Evolutionary conservation across 1,140 invertebrate genomes (phyloP).

Genomic region (Aporrectodea caliginosa): DNA sequence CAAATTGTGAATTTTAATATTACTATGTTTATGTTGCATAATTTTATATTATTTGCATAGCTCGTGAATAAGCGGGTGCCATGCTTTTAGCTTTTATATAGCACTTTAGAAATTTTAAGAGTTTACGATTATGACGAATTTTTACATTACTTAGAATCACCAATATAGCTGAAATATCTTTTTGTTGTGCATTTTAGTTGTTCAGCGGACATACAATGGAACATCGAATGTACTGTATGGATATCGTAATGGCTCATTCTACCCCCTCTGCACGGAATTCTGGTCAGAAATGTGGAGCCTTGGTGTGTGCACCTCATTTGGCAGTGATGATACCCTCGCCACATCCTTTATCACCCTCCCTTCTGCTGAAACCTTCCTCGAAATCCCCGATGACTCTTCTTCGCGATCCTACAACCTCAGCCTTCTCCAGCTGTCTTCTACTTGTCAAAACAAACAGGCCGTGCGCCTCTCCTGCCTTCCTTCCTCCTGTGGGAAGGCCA

Average conservation of each 20-base stretch:
- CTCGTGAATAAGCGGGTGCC: too few relatives aligned
- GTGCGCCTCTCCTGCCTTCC: background rate
- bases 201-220: background rate
- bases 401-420: background rate
- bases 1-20: too few relatives aligned
- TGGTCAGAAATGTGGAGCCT: background rate
- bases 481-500: background rate
- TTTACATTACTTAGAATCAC: too few relatives aligned
- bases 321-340: background rate
- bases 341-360: background rate
- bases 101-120: too few relatives aligned
- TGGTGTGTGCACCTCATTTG: background rate
- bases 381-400: background rate
- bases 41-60: too few relatives aligned
- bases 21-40: too few relatives aligned
- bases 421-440: background rate
- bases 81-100: too few relatives aligned
- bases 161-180: too few relatives aligned
- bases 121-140: too few relatives aligned
- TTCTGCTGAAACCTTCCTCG: background rate
- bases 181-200: background rate
- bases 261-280: background rate
- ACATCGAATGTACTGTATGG: background rate
- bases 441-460: background rate
- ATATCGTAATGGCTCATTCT: background rate